phyloP scores from a whole-genome alignment of 2,888 invertebrate species.

The Leistus spinibarbis region DNA sequence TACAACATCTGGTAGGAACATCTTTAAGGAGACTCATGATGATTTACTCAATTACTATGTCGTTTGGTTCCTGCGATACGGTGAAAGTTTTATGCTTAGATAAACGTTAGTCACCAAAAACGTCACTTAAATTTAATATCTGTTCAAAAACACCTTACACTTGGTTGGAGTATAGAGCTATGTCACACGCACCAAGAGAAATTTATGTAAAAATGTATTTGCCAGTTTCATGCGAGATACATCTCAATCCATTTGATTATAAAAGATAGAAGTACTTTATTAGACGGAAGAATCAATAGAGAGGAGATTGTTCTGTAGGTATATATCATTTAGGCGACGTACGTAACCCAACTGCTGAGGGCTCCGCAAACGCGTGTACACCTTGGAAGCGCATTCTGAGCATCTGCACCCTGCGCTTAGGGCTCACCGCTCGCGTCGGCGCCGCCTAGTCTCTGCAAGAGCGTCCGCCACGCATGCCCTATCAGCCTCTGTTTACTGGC shows the following conservation, averaged over 20 bases:
- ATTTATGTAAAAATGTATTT: too few relatives aligned
- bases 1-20: background rate
- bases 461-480: constrained; percentile 14
- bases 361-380: constrained; percentile 2
- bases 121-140: background rate
- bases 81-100: background rate
- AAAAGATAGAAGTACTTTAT: background rate
- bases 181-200: background rate
- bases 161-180: background rate
- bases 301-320: background rate
- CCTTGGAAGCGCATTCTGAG: constrained; percentile 10
- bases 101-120: background rate
- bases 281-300: background rate
- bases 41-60: background rate
- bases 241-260: background rate
- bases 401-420: constrained; percentile 19
- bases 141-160: background rate
- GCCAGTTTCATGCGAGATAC: too few relatives aligned
- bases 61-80: background rate
- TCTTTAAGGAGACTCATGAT: background rate
- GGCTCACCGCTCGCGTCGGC: constrained; percentile 46
- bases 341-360: background rate
- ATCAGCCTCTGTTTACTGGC: constrained; percentile 1
- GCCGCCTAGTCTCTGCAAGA: constrained; percentile 50
- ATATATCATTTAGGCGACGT: background rate